Evolutionary conservation across 2,113 vertebrate species (phyloP).

Genomic region (Chaetorhynchus papuensis): DNA sequence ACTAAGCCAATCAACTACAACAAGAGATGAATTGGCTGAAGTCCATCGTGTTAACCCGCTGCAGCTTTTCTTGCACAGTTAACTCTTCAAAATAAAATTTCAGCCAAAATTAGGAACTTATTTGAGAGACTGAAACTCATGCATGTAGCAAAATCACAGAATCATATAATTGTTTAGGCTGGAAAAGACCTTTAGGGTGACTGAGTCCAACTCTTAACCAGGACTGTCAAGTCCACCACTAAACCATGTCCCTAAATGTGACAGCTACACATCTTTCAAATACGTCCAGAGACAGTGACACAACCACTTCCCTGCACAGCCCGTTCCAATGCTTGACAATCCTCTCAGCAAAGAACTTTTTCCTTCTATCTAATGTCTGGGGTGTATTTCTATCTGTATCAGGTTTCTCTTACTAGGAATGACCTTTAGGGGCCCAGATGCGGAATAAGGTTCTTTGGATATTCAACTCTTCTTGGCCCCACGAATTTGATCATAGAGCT

Average conservation of each 20-base stretch:
- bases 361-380: background rate
- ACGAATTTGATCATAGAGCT: background rate
- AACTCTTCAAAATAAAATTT: background rate
- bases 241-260: background rate
- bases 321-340: background rate
- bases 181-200: background rate
- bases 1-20: background rate
- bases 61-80: background rate
- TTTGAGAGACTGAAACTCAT: background rate
- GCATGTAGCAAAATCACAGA: background rate
- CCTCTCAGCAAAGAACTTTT: background rate
- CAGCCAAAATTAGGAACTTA: background rate
- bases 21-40: background rate
- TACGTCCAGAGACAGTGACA: background rate
- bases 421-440: background rate
- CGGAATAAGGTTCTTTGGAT: background rate
- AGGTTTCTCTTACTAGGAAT: background rate
- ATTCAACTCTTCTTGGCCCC: background rate
- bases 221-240: background rate
- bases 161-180: background rate
- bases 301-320: accelerated
- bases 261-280: background rate
- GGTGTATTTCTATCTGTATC: background rate
- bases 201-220: background rate
- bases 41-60: background rate